Base-by-base conservation (phyloP, 2,113 vertebrate genomes). In the Engraulis encrasicolus region DNA sequence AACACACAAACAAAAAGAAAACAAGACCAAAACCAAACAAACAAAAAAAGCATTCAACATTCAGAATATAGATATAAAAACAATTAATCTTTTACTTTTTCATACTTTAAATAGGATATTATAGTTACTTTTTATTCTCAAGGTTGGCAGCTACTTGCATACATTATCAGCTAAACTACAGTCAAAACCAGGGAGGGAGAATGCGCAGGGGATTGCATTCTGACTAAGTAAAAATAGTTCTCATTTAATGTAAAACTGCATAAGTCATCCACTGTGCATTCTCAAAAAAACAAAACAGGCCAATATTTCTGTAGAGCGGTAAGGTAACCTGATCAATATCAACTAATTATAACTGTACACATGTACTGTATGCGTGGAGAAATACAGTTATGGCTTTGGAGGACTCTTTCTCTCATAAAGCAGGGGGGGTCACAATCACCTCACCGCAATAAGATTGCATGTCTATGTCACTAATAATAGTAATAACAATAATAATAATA, bases 51-150 rank as follows among this genome's bases (percentile, higher is more conserved):
- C 61, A 83, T 91, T 91, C 91, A 31, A 93, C 90, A 34, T 89
- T 90, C 90, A 92, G 84, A 48, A 87, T 91, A 91, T 91, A 92
- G 91, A 94, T 93, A 93, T 93, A 93, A 74, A 74, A 74, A 74
- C 66, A 74, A 74, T 74, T 12, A 34, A 31, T 66, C 58, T 27
- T 66, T 74, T 74, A 34, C 14, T 31, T 74, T 74, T 74, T 31
- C 66, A 74, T 74, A 74, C 34, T 74, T 74, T 74, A 74, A 74
- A 74, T 74, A 74, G 66, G 66, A 74, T 74, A 74, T 74, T 27
- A 66, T 66, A 74, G 66, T 74, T 74, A 34, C 66, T 74, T 74
- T 74, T 31, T n/a, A n/a, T n/a, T 89, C 86, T 90, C 88, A 89
- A 85, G 79, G 90, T 88, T 87, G 89, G 85, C 91, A 90, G 91